Base-by-base conservation (phyloP, 2,888 invertebrate genomes). In the Drosophila demipolita region DNA sequence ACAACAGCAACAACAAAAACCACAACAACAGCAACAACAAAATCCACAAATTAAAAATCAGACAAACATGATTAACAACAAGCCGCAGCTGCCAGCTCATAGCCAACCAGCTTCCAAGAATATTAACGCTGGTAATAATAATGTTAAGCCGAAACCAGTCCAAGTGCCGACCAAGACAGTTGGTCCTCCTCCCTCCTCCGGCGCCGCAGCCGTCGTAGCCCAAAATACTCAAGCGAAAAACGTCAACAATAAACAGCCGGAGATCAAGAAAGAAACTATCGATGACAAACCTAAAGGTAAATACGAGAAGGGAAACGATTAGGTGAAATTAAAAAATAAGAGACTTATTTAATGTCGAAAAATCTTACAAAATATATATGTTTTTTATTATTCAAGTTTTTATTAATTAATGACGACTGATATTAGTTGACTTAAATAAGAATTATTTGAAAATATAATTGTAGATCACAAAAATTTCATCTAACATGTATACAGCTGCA, bases 211-310 rank as follows among this genome's bases (percentile, higher is more conserved):
- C 4, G 26, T 42, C 12, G 26, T 38, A 1, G 15, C 42, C 8
- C 60, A 61, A 71, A 71, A 64, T 71, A 71, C 78, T 78, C 75
- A 77, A 54, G 50, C 49, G 12, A 75, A 75, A 23, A 26, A 8
- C 45, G 20, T 5, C 58, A 50, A 7, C 17, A 50, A 38, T 7
- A 68, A 11, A 15, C 67, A 57, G 29, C 49, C 58, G 38, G 69
- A 58, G 52, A 9, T 65, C 6, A 70, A 60, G 20, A 65, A 78
- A 40, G 65, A 52, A 33, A 36, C 50, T 2, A 11, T 45, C 9
- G 58, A 38, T 52, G 15, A 49, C 17, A 71, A 63, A 17, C 20
- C 60, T 20, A 71, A 78, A 52, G 72, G 75, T 78, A 63, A 55
- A 20, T 12, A 12, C 6, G 12, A 20, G 3, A 8, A 12, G 12